Evolutionary conservation across 2,113 vertebrate genomes (phyloP).

Genomic region (Apteryx owenii): DNA sequence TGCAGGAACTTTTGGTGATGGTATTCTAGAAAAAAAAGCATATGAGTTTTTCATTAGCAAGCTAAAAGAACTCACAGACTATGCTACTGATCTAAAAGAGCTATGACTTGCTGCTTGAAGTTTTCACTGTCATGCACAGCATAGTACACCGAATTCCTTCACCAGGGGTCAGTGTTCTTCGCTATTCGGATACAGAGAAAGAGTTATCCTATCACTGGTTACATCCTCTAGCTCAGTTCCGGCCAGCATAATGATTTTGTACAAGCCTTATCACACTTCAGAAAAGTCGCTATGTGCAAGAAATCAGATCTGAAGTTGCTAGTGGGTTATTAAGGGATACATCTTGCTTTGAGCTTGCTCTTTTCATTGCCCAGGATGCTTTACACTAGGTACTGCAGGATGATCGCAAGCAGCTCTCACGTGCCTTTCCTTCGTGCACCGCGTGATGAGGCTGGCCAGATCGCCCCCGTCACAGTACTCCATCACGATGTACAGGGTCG

Average conservation of each 20-base stretch:
- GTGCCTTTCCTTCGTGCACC: constrained; percentile 89
- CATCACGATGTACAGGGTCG: constrained; percentile 95
- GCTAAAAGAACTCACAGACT: background rate
- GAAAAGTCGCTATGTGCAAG: fast-evolving
- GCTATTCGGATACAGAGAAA: background rate
- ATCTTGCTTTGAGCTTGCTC: background rate
- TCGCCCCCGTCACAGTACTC: constrained; percentile 95
- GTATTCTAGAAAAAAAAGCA: background rate
- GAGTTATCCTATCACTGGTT: background rate
- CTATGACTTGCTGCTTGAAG: background rate
- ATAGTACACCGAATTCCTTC: background rate
- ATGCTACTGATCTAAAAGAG: background rate
- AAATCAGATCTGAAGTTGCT: fast-evolving
- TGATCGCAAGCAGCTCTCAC: background rate
- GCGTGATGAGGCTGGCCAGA: constrained; percentile 87
- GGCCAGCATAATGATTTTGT: fast-evolving
- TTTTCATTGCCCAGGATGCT: fast-evolving
- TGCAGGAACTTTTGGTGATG: background rate
- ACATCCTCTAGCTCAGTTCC: background rate
- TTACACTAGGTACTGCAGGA: fast-evolving
- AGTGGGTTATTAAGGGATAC: background rate
- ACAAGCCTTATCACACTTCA: background rate
- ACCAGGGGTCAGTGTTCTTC: background rate
- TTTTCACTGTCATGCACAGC: background rate
- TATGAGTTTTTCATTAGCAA: background rate